Evolutionary conservation across 2,888 invertebrate genomes (phyloP).

Genomic region (Corbicula japonica): DNA sequence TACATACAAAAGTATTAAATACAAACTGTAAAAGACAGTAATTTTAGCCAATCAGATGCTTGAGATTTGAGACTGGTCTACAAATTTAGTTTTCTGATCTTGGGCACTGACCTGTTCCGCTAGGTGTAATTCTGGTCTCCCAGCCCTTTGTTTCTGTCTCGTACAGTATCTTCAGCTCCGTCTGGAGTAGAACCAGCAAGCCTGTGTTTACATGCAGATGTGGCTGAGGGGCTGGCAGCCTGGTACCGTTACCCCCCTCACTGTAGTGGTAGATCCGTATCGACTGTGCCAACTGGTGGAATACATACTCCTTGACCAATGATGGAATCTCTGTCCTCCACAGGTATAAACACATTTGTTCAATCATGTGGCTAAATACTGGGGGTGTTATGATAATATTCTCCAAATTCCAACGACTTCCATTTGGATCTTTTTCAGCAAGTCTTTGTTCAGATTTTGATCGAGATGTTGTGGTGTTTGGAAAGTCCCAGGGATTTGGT

Average conservation of each 20-base stretch:
- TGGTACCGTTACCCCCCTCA: constrained; percentile 73
- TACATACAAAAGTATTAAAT: too few relatives aligned
- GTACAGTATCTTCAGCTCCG: constrained; percentile 82
- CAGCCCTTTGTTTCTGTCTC: constrained; percentile 83
- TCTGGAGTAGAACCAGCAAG: constrained; percentile 80
- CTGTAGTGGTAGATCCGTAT: constrained; percentile 81
- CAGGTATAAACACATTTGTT: constrained; percentile 83
- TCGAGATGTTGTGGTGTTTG: neutral
- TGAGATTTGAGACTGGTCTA: too few relatives aligned
- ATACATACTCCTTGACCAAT: constrained; percentile 84
- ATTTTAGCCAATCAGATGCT: too few relatives aligned
- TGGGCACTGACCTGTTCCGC: constrained; percentile 68
- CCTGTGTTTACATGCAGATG: constrained; percentile 78
- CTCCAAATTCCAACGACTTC: constrained; percentile 81
- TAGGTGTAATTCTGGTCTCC: constrained; percentile 74
- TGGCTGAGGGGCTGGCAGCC: constrained; percentile 70
- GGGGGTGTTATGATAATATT: constrained; percentile 81
- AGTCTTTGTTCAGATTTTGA: constrained; percentile 29
- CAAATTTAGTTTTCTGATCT: too few relatives aligned
- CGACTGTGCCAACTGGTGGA: constrained; percentile 84
- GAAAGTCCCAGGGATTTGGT: constrained; percentile 45
- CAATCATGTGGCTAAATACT: constrained; percentile 81
- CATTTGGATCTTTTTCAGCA: constrained; percentile 65
- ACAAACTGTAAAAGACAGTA: too few relatives aligned
- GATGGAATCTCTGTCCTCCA: constrained; percentile 84